These are phyloP conservation scores for Linhomoeus sp. DNA, from an alignment of 2,888 invertebrate genomes.

Conservation along the genomic window DNA sequence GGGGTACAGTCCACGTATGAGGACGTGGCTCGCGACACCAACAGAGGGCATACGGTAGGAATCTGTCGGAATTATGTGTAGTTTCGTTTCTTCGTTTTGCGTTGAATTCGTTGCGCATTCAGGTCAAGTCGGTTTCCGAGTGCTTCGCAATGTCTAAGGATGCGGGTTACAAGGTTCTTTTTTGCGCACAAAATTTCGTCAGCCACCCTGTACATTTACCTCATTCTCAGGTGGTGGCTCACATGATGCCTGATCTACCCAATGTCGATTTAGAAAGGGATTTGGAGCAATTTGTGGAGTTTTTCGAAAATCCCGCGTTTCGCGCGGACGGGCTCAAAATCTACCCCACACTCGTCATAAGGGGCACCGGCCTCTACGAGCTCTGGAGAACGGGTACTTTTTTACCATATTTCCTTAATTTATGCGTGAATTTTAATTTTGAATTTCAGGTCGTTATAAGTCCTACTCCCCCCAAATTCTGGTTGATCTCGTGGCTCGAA, in stretches of 20 bases:
- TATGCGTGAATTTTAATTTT: too few relatives aligned
- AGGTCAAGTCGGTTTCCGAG: conserved; percentile 62
- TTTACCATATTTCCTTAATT: too few relatives aligned
- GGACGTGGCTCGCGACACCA: conserved; percentile 93
- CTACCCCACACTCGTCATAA: conserved; percentile 90
- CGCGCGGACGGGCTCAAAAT: conserved; percentile 91
- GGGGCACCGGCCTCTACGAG: conserved; percentile 77
- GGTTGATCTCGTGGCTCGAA: conserved; percentile 80
- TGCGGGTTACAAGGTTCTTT: conserved; percentile 77
- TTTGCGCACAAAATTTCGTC: conserved; percentile 37
- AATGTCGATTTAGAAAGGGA: conserved; percentile 92
- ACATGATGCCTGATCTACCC: conserved; percentile 97
- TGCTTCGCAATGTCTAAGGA: conserved; percentile 90
- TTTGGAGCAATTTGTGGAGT: conserved; percentile 50
- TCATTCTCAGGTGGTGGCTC: conserved; percentile 18
- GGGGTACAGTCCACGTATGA: conserved; percentile 98
- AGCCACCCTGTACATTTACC: neutral
- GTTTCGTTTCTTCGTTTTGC: too few relatives aligned
- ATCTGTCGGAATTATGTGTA: too few relatives aligned
- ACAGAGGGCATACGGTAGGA: conserved; percentile 40
- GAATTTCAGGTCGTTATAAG: conserved; percentile 46
- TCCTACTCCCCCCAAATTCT: conserved; percentile 83
- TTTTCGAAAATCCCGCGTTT: conserved; percentile 66
- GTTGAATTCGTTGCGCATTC: too few relatives aligned
- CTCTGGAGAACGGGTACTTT: conserved; percentile 74